Evolutionary conservation across 2,113 vertebrate genomes (phyloP), one percentile per base, ranked within the genome.

Genomic region (Anarhynchus alexandrinus): DNA sequence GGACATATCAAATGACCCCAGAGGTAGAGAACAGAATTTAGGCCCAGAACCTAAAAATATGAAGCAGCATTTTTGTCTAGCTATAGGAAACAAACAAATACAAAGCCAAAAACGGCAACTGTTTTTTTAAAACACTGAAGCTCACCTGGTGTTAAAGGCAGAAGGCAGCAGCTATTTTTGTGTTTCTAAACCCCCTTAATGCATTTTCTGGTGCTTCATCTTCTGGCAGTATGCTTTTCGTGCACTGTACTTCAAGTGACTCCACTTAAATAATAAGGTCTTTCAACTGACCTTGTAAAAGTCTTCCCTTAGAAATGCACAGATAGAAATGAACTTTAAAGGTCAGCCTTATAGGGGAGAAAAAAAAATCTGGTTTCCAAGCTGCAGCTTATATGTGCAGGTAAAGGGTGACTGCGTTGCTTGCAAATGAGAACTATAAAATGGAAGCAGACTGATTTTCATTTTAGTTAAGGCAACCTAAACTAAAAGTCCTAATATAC

Each of bases 251-350:
- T 97, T 95, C 80, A 95, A 92, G 87, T 88, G 71, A 94, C 77
- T 93, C 82, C 88, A 96, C 88, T 92, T 94, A 94, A 92, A 86
- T 92, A 97, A 94, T 86, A 96, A 89, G 85, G 72, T 84, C 88
- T 95, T 94, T 83, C 61, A 97, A 90, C 51, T 70, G 91, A 96
- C 95, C 95, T 96, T 94, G 94, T 78, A 80, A 90, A 96, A 95
- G 74, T 92, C 91, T 94, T 92, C 69, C 67, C 40, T 93, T 80
- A 81, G 81, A 97, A 96, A 96, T 38, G 70, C 80, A 96, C 54
- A 89, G 88, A 87, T 76, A 96, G 83, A 94, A 96, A 97, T 95
- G 82, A 95, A 95, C 94, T 96, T 97, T 97, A 97, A 97, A 96
- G 96, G 94, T 96, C 95, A 96, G 70, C n/a, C 74, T 92, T 81